Evolutionary conservation across 2,113 vertebrate species (phyloP), one percentile per base, ranked within the genome.

Genomic region (Gopherus evgoodei): DNA sequence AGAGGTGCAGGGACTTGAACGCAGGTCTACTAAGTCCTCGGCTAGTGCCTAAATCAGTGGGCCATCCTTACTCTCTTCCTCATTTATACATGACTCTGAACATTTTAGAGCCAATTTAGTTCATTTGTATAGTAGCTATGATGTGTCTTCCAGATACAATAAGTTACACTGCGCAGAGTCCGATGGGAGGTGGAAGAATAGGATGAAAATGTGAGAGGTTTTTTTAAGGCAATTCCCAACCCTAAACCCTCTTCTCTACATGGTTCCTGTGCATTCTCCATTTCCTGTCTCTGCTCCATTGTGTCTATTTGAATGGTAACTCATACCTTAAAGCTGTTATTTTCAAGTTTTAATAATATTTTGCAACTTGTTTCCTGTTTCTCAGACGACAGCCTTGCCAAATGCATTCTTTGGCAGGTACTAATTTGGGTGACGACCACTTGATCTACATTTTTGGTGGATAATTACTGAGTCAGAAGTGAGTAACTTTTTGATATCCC

Each of bases 401-500:
- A 96, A 98, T 98, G 97, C 97, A 95, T 81, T 98, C 89, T 97
- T 97, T 98, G 98, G 98, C 98, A 98, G 98, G 98, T 98, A 98
- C 97, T 98, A 98, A 98, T 98, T 98, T 98, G 97, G 97, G 96
- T 98, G 98, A 98, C 95, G 97, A 98, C 98, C 98, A 98, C 97
- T 98, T 98, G 98, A 98, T 98, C 98, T 98, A 97, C 97, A 97
- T 98, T 98, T 98, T 98, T 98, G 97, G 97, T 98, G 93, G 97
- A 98, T 98, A 98, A 98, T 98, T 98, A 98, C 96, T 91, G 96
- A 98, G 97, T 98, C 98, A 98, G 97, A 98, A 98, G 97, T 94
- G 96, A 97, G 97, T 97, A 97, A 97, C 98, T 98, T 98, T 97
- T 97, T 98, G 97, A 98, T 98, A 98, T 97, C 95, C 93, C 91